These are phyloP conservation scores for Minunthozetes semirufus DNA, from an alignment of 2,888 invertebrate genomes.

Conservation along the genomic window DNA sequence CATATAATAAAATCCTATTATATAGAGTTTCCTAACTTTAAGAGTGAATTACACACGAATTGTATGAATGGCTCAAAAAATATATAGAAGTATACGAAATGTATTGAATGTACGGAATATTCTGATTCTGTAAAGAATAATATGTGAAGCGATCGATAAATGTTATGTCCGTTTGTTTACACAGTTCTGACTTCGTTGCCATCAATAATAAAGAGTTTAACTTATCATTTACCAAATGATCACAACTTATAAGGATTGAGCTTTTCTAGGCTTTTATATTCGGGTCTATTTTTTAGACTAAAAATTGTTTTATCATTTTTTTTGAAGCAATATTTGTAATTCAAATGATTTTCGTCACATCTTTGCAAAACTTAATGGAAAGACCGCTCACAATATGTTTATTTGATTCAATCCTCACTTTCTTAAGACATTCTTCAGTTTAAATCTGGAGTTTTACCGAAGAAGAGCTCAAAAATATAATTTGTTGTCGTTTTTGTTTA, in stretches of 20 bases:
- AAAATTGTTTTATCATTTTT: too few species aligned
- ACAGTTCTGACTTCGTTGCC: conserved; percentile 9
- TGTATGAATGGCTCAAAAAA: too few species aligned
- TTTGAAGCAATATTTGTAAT: background rate
- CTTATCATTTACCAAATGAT: background rate
- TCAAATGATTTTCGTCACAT: background rate
- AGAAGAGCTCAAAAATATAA: background rate
- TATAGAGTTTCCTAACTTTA: too few species aligned
- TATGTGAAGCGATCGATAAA: background rate
- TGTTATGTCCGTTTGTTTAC: conserved; percentile 26
- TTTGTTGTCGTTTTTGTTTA: background rate
- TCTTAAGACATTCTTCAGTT: background rate
- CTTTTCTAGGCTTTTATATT: background rate
- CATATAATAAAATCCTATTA: too few species aligned
- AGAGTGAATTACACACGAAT: too few species aligned
- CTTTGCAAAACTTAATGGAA: background rate
- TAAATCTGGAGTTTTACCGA: background rate
- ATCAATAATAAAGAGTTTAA: background rate
- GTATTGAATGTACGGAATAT: background rate
- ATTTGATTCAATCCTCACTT: background rate
- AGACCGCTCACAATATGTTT: conserved; percentile 1
- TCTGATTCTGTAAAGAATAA: background rate
- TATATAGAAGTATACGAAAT: too few species aligned
- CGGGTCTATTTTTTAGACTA: background rate
- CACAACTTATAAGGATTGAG: background rate